Evolutionary conservation across 2,797 vertebrate species (phyloP).

Genomic region (Monodelphis domestica): DNA sequence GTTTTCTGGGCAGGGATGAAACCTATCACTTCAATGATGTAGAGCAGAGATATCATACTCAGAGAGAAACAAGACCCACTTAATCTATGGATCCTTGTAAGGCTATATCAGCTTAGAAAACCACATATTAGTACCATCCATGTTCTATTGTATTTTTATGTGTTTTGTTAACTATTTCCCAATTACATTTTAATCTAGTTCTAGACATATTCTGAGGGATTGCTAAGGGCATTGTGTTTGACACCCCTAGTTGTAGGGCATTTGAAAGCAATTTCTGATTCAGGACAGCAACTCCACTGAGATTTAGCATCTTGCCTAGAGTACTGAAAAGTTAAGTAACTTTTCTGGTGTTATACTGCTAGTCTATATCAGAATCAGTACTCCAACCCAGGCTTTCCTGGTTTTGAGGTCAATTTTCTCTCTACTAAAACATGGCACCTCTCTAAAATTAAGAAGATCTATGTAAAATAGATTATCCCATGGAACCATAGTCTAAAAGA

Average conservation of each 20-base stretch:
- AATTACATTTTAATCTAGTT: neutral
- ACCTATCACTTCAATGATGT: neutral
- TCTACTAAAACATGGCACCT: neutral
- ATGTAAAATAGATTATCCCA: neutral
- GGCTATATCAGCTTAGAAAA: neutral
- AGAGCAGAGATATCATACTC: neutral
- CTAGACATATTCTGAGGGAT: neutral
- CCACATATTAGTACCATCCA: neutral
- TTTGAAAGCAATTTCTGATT: neutral
- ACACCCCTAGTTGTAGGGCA: neutral
- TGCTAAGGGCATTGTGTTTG: neutral
- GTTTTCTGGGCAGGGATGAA: neutral
- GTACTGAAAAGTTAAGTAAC: neutral
- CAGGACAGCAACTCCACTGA: neutral
- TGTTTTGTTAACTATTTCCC: neutral
- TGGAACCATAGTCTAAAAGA: neutral
- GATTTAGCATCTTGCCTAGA: neutral
- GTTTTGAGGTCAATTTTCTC: neutral
- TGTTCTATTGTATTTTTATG: neutral
- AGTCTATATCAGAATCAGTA: neutral
- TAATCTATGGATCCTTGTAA: neutral
- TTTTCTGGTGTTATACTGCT: neutral
- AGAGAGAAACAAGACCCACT: neutral
- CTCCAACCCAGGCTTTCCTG: neutral
- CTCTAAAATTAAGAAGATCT: neutral